Evolutionary conservation across 30 jellyfish, hydroid and myxozoan species (phyloP).

Genomic region (Rhopilema esculentum): DNA sequence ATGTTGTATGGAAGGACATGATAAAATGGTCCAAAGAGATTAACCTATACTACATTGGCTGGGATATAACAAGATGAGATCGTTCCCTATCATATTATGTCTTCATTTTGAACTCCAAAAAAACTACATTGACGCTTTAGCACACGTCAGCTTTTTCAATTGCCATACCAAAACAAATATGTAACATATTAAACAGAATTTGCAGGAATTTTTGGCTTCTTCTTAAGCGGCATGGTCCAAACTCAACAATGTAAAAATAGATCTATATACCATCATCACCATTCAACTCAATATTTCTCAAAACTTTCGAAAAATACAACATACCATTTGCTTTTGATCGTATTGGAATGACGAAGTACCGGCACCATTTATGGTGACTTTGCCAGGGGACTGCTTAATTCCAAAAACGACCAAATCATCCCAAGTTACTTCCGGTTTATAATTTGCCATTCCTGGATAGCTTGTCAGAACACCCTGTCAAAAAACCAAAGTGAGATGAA

Average conservation of each 20-base stretch:
- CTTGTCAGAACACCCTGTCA: slow-evolving; percentile 40
- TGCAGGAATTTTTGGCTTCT: too few species aligned
- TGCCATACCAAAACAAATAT: too few species aligned
- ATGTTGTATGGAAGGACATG: too few species aligned
- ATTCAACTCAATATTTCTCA: background rate
- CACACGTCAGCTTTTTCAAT: too few species aligned
- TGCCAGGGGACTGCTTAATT: slow-evolving; percentile 48
- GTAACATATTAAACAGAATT: too few species aligned
- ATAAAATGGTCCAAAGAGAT: too few species aligned
- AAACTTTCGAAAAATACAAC: background rate
- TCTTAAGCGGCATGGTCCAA: background rate
- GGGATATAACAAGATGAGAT: too few species aligned
- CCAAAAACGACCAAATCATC: slow-evolving; percentile 69
- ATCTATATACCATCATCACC: background rate
- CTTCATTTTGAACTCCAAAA: too few species aligned
- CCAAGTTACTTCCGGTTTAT: slow-evolving; percentile 68
- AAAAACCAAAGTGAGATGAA: background rate
- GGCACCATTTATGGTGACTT: slow-evolving; percentile 71
- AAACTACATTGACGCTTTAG: too few species aligned
- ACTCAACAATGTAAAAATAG: background rate
- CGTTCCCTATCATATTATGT: too few species aligned
- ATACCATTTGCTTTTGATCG: slow-evolving; percentile 48
- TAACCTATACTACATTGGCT: too few species aligned
- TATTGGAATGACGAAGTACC: slow-evolving; percentile 48
- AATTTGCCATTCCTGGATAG: slow-evolving; percentile 47